Conservation (phyloP, 2,888 invertebrate species). For the Dastarcus helophoroides region DNA sequence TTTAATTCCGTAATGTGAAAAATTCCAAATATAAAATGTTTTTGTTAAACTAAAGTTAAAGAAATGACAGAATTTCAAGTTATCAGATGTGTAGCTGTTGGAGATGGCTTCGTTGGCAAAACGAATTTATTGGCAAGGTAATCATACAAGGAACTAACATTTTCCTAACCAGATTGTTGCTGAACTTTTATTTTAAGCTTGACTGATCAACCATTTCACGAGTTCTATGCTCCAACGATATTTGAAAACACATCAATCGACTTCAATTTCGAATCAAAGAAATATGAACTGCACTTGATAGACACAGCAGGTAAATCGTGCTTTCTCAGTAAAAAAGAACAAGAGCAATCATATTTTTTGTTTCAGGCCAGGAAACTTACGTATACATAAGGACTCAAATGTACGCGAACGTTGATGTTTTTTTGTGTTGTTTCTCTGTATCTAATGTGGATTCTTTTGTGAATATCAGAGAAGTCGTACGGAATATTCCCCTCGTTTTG, state of each 20-base stretch:
- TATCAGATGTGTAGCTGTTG: conserved; percentile 16
- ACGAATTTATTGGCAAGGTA: conserved; percentile 16
- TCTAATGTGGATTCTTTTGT: conserved; percentile 12
- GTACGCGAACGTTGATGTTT: conserved; percentile 12
- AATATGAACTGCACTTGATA: conserved; percentile 12
- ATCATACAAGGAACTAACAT: too few relatives aligned
- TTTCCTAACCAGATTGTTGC: background rate
- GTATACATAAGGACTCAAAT: conserved; percentile 11
- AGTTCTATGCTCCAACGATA: conserved; percentile 14
- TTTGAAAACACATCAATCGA: conserved; percentile 14
- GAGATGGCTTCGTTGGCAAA: conserved; percentile 18
- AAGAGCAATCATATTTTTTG: too few relatives aligned
- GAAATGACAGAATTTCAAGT: conserved; percentile 10
- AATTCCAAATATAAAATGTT: background rate
- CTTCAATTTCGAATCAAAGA: conserved; percentile 9
- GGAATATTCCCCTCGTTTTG: background rate
- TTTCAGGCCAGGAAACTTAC: conserved; percentile 17
- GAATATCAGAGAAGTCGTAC: conserved; percentile 14
- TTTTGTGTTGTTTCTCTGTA: conserved; percentile 16
- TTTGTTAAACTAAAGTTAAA: too few relatives aligned
- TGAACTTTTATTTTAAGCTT: conserved; percentile 7
- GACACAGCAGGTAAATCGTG: conserved; percentile 18
- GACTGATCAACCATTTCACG: conserved; percentile 6
- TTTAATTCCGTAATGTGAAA: background rate
- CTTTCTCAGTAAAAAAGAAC: too few relatives aligned